Conservation (phyloP, 2,888 invertebrate species). For the Aspidiotus destructor region DNA sequence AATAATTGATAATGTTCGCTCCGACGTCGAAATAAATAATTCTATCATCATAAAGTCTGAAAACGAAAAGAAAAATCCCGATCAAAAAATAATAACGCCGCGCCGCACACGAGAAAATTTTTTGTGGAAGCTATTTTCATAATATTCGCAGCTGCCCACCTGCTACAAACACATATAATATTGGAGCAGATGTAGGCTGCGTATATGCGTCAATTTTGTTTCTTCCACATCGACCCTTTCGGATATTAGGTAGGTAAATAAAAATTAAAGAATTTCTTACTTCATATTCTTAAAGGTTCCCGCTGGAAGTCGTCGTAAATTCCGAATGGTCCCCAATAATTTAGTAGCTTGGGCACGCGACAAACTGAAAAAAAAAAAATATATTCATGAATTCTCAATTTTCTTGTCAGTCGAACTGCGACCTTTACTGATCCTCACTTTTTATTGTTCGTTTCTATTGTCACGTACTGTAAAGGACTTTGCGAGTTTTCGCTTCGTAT, state of each 20-base stretch:
- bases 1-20: conserved; percentile 44
- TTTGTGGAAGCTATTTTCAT: no score
- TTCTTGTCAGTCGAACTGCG: no score
- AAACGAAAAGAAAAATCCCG: conserved; percentile 38
- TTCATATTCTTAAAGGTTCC: background rate
- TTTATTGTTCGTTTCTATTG: conserved; percentile 12
- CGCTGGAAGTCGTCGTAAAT: background rate
- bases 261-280: background rate
- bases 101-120: no score
- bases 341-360: background rate
- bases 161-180: no score
- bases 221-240: no score
- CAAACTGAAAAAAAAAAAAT: background rate
- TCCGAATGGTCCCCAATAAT: background rate
- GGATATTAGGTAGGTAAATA: no score
- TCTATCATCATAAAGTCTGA: conserved; percentile 62
- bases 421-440: background rate
- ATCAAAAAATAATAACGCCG: no score
- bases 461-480: background rate
- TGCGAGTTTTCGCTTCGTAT: background rate
- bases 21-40: conserved; percentile 62
- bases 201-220: no score
- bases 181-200: no score
- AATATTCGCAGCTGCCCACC: no score
- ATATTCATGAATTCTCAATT: background rate